These are phyloP conservation scores for Odontophorus gujanensis DNA, from an alignment of 2,113 vertebrate species.

Conservation along the genomic window DNA sequence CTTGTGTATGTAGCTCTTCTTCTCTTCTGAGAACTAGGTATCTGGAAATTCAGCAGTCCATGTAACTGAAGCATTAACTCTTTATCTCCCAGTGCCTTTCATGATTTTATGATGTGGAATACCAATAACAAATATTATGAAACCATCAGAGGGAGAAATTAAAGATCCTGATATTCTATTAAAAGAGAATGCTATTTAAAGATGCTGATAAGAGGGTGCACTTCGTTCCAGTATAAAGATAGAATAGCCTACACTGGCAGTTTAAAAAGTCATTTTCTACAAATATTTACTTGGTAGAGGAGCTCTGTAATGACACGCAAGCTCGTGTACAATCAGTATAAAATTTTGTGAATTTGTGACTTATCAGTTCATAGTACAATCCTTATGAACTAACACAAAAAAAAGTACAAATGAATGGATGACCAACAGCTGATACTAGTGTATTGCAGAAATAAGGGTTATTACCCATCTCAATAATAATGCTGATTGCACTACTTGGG, in stretches of 20 bases:
- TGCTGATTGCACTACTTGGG: background rate
- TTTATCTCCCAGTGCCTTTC: too few relatives aligned
- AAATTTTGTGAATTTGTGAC: background rate
- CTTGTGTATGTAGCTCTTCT: too few relatives aligned
- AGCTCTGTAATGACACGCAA: background rate
- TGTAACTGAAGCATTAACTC: too few relatives aligned
- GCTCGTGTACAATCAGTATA: background rate
- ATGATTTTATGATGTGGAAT: too few relatives aligned
- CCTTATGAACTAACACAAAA: background rate
- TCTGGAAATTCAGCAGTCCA: too few relatives aligned
- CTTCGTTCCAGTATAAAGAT: background rate
- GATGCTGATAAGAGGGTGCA: background rate
- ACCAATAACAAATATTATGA: too few relatives aligned
- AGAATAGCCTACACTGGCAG: background rate
- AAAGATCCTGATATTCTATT: background rate
- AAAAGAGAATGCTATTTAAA: background rate
- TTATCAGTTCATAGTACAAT: background rate
- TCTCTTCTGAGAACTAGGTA: too few relatives aligned
- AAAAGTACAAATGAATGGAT: background rate
- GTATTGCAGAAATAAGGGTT: background rate
- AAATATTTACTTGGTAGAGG: background rate
- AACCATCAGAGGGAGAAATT: background rate
- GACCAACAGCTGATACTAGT: background rate
- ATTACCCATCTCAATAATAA: background rate
- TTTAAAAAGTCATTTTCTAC: background rate